These are phyloP conservation scores for Cardiocondyla obscurior DNA, from an alignment of 1,140 invertebrate species.

Conservation along the genomic window DNA sequence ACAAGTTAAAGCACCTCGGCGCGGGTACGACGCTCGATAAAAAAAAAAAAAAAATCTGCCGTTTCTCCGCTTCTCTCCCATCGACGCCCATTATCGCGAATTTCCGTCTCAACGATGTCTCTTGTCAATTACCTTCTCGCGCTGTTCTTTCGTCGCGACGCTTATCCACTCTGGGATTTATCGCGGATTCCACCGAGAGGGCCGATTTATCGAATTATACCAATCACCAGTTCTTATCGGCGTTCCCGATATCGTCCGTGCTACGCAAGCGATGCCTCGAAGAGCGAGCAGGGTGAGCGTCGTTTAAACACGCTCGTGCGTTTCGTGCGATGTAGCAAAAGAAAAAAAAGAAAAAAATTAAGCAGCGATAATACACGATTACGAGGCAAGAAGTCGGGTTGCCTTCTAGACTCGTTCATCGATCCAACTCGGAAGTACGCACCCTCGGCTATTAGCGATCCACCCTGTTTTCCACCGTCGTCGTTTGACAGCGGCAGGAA, in stretches of 20 bases:
- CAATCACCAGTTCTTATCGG: constrained; percentile 30
- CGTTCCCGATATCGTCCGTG: constrained; percentile 22
- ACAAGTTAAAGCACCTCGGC: constrained; percentile 78
- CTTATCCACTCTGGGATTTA: constrained; percentile 50
- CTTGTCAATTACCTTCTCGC: constrained; percentile 75
- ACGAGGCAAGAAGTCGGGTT: not conserved
- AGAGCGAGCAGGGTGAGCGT: constrained; percentile 5
- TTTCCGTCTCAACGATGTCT: constrained; percentile 71
- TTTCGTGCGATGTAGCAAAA: constrained; percentile 15
- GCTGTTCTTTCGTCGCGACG: constrained; percentile 26
- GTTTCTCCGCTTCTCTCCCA: constrained; percentile 1
- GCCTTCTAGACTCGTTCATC: constrained; percentile 13
- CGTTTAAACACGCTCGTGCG: constrained; percentile 34
- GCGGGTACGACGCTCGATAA: constrained; percentile 75
- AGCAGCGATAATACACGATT: constrained; percentile 34
- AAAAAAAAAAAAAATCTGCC: constrained; percentile 71
- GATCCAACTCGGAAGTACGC: not conserved
- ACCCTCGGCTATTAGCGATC: constrained; percentile 18
- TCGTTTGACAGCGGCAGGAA: constrained; percentile 1
- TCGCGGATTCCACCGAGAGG: constrained; percentile 48
- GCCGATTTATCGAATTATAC: constrained; percentile 54
- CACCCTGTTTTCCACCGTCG: not conserved
- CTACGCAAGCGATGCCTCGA: constrained; percentile 14
- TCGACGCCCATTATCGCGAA: constrained; percentile 70
- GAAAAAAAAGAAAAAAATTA: too few species aligned